phyloP scores from a whole-genome alignment of 2,113 vertebrate species.

The Otocyon megalotis region DNA sequence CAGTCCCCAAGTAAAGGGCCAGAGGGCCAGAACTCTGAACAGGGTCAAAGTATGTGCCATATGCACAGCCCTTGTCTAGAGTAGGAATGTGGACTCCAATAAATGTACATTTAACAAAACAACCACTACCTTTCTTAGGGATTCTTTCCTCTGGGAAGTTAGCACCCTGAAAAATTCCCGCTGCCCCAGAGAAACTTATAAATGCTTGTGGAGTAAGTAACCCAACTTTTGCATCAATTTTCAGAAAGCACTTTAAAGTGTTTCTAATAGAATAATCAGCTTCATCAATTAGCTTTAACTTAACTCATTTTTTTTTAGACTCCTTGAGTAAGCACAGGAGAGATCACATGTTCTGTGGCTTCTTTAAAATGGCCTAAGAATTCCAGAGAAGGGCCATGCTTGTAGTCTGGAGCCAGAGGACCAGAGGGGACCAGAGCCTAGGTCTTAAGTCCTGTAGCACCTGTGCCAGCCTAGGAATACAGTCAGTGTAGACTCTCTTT shows the following conservation, averaged over 20 bases:
- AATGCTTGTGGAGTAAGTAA: conserved; percentile 38
- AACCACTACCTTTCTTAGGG: not conserved
- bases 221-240: conserved; percentile 6
- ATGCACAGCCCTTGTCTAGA: not conserved
- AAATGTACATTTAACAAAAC: not conserved
- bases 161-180: not conserved
- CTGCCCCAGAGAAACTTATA: not conserved
- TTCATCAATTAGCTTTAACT: not conserved
- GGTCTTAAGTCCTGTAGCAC: not conserved
- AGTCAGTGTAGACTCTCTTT: not conserved
- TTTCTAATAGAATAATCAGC: conserved; percentile 45
- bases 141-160: conserved; percentile 8
- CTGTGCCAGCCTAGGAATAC: not conserved
- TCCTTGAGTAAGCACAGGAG: not conserved
- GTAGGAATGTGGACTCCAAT: not conserved
- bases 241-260: not conserved
- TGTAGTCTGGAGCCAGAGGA: not conserved
- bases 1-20: not conserved
- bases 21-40: not conserved
- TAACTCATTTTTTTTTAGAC: not conserved
- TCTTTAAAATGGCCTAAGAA: not conserved
- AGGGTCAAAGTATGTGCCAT: not conserved
- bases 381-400: not conserved
- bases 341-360: not conserved
- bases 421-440: not conserved